These are phyloP conservation scores for Tinamus guttatus DNA, from an alignment of 2,113 vertebrate genomes.

Conservation along the genomic window DNA sequence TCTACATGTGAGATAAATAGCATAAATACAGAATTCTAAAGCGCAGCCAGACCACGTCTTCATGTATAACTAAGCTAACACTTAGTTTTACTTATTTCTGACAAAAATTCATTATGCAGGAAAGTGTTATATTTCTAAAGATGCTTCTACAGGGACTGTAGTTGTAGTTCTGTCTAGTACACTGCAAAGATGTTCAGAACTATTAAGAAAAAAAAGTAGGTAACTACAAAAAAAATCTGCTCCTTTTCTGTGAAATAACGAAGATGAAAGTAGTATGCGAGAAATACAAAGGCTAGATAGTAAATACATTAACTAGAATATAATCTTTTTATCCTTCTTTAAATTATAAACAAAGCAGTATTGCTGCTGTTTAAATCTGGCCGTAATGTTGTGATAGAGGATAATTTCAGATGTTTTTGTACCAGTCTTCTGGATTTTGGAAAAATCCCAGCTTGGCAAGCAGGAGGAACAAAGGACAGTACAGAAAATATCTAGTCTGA, in stretches of 20 bases:
- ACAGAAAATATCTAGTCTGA: conserved; percentile 56
- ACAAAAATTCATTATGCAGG: background rate
- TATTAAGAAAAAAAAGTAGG: background rate
- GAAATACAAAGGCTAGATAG: background rate
- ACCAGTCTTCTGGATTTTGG: conserved; percentile 25
- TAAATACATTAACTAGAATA: background rate
- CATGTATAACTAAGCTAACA: background rate
- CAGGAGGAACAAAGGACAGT: conserved; percentile 54
- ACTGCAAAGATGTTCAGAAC: background rate
- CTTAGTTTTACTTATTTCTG: background rate
- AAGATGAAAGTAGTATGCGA: background rate
- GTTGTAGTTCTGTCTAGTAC: background rate
- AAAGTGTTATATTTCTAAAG: background rate
- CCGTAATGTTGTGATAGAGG: background rate
- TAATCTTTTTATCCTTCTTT: background rate
- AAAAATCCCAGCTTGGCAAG: conserved; percentile 38
- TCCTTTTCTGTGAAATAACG: conserved; percentile 25
- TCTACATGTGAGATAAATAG: background rate
- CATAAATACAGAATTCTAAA: background rate
- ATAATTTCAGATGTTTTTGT: conserved; percentile 25
- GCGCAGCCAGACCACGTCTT: fast-evolving
- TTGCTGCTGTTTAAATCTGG: background rate
- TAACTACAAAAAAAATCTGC: background rate
- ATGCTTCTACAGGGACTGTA: background rate
- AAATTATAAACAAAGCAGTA: background rate